These are phyloP conservation scores for Medauroidea extradentata DNA, from an alignment of 1,140 invertebrate species.

Conservation along the genomic window DNA sequence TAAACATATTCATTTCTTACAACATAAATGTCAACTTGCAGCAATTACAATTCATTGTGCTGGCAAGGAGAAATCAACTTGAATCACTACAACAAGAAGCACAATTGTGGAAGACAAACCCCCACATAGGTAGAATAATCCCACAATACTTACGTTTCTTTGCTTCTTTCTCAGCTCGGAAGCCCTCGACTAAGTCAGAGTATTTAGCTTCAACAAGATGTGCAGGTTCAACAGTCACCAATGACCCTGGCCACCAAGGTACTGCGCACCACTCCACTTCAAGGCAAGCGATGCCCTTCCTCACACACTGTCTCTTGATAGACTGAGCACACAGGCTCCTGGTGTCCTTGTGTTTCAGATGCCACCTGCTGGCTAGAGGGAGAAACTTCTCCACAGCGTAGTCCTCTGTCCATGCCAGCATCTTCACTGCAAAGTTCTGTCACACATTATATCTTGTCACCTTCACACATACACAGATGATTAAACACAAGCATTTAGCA, in stretches of 20 bases:
- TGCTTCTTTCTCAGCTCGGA: constrained; percentile 49
- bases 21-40: too few species aligned
- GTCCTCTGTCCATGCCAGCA: constrained; percentile 67
- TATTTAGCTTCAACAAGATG: constrained; percentile 58
- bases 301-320: constrained; percentile 57
- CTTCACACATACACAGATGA: too few species aligned
- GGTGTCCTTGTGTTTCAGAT: constrained; percentile 38
- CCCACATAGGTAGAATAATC: too few species aligned
- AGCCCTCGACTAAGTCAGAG: constrained; percentile 59
- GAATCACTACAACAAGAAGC: too few species aligned
- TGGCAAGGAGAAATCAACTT: too few species aligned
- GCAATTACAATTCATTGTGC: too few species aligned
- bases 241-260: constrained; percentile 53
- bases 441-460: too few species aligned
- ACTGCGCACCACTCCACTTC: constrained; percentile 58
- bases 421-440: constrained; percentile 58
- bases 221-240: constrained; percentile 61
- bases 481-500: too few species aligned
- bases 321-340: constrained; percentile 43
- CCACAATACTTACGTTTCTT: not conserved
- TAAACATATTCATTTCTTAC: too few species aligned
- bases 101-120: too few species aligned
- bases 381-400: constrained; percentile 75
- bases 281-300: constrained; percentile 59
- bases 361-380: constrained; percentile 69